phyloP scores from a whole-genome alignment of 2,797 vertebrate genomes.

The Enteromius fasciolatus region DNA sequence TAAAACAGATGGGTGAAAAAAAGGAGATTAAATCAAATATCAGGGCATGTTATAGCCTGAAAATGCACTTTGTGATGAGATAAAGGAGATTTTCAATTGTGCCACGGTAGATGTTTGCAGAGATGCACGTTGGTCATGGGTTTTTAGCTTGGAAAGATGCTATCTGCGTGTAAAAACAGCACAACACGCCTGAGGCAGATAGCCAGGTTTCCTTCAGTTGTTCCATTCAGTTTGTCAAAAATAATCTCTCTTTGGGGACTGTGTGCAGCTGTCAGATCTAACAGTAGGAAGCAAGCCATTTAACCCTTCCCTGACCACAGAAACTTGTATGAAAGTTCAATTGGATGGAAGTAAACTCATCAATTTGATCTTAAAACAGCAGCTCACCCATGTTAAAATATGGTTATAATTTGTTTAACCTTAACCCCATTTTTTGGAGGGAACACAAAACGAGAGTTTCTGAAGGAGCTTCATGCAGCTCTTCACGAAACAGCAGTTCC shows the following conservation, averaged over 20 bases:
- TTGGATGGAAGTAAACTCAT: not conserved
- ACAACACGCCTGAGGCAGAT: conserved; percentile 29
- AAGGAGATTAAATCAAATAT: not conserved
- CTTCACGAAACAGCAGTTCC: not conserved
- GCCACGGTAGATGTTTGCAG: conserved; percentile 20
- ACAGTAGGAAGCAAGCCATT: conserved; percentile 17
- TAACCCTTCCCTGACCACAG: conserved; percentile 11
- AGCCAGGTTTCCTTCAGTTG: conserved; percentile 46
- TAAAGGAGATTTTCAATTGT: conserved; percentile 11
- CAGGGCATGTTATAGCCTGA: conserved; percentile 40
- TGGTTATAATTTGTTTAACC: not conserved
- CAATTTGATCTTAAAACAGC: not conserved
- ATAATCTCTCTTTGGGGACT: conserved; percentile 36
- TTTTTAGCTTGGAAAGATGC: conserved; percentile 39
- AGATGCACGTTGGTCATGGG: conserved; percentile 39
- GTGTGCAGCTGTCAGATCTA: conserved; percentile 49
- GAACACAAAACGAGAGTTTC: not conserved
- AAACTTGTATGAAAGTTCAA: not conserved
- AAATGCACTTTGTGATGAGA: conserved; percentile 2
- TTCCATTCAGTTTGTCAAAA: conserved; percentile 47
- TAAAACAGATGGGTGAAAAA: conserved; percentile 17
- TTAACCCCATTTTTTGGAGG: not conserved
- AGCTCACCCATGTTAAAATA: not conserved
- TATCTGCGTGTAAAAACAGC: conserved; percentile 40
- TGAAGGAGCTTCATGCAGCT: not conserved